Percentiles rank a stretch among this genome's conserved stretches.
Evolutionary conservation across 2,888 invertebrate genomes (phyloP).

Genomic region (Eupithecia dodoneata): DNA sequence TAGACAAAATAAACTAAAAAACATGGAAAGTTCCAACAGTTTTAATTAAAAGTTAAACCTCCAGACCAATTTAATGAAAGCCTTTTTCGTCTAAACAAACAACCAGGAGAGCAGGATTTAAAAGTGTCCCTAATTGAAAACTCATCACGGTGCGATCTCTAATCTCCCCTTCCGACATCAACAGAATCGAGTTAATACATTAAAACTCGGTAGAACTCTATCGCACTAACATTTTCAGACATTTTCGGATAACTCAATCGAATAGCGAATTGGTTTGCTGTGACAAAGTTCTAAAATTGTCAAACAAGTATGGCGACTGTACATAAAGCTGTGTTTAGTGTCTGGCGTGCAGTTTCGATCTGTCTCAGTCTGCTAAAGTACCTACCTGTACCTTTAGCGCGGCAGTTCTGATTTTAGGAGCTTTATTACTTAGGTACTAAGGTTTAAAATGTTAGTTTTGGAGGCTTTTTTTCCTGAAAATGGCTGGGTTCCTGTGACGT

Average conservation of each 20-base stretch:
- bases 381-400: conserved; percentile 46
- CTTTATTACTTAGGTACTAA: conserved; percentile 27
- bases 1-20: conserved; percentile 8
- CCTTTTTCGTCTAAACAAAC: conserved; percentile 39
- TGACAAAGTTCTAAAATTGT: conserved; percentile 34
- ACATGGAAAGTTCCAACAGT: conserved; percentile 5
- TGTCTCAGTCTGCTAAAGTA: conserved; percentile 57
- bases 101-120: conserved; percentile 37
- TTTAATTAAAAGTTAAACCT: conserved; percentile 25
- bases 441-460: conserved; percentile 18
- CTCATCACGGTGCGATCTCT: conserved; percentile 46
- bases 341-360: conserved; percentile 69
- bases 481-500: conserved; percentile 44
- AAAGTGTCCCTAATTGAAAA: conserved; percentile 46
- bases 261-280: conserved; percentile 21
- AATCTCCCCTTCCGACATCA: conserved; percentile 43
- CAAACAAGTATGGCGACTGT: conserved; percentile 36
- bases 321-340: conserved; percentile 45
- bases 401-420: conserved; percentile 26
- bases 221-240: conserved; percentile 27
- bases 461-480: conserved; percentile 40
- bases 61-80: conserved; percentile 32
- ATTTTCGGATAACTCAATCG: conserved; percentile 28
- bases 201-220: conserved; percentile 27
- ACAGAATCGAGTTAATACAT: conserved; percentile 35